phyloP scores from a whole-genome alignment of 2,797 vertebrate species.

The Rhynchonycteris naso region DNA sequence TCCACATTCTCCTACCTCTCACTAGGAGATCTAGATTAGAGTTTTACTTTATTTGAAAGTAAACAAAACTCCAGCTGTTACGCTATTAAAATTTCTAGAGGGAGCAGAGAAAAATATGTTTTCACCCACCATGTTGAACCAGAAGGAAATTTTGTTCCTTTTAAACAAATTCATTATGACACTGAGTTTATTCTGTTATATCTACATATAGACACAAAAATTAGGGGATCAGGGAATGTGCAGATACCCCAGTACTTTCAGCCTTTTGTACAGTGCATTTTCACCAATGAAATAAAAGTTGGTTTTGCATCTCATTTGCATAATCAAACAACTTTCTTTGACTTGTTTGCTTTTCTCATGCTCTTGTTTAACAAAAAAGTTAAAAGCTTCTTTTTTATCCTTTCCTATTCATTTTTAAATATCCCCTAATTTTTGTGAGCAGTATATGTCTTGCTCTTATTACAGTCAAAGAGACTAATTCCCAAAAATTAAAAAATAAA shows the following conservation, averaged over 20 bases:
- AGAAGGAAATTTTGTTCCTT: constrained; percentile 9
- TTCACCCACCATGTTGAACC: neutral
- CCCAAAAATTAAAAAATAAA: constrained; percentile 33
- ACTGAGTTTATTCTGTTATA: constrained; percentile 5
- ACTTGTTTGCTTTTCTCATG: too few species aligned
- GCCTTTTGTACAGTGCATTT: too few species aligned
- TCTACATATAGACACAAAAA: neutral
- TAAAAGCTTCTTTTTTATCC: too few species aligned
- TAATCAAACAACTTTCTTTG: too few species aligned
- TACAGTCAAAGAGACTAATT: constrained; percentile 13
- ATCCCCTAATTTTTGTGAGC: too few species aligned
- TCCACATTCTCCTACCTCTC: neutral
- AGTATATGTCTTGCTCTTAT: neutral
- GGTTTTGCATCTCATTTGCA: too few species aligned
- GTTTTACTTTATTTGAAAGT: neutral
- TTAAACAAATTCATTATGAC: neutral
- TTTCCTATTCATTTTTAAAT: too few species aligned
- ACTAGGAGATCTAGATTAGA: neutral
- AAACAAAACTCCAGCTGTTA: neutral
- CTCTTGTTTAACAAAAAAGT: too few species aligned
- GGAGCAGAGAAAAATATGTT: neutral
- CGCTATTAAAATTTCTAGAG: neutral
- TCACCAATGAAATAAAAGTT: too few species aligned
- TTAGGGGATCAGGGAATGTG: too few species aligned
- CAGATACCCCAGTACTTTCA: too few species aligned